phyloP scores from a whole-genome alignment of 2,113 vertebrate species.

The Daphoenositta chrysoptera region DNA sequence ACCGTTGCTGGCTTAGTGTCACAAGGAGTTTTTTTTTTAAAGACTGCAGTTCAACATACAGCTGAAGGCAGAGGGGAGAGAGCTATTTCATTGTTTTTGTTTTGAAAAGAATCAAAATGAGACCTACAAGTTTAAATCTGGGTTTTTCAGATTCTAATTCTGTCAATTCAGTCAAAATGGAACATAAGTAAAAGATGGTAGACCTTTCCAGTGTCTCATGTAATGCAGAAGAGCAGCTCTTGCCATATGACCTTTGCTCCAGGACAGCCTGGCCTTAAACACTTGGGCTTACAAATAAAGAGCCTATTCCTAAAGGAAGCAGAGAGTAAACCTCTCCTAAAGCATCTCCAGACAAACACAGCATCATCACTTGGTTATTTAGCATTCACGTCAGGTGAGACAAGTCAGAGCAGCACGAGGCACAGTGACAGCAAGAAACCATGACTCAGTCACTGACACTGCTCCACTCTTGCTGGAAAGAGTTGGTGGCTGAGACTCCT shows the following conservation, averaged over 20 bases:
- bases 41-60: background rate
- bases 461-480: background rate
- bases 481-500: background rate
- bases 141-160: background rate
- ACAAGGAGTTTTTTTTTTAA: background rate
- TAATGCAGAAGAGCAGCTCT: background rate
- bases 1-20: background rate
- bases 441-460: background rate
- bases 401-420: background rate
- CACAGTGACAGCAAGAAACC: background rate
- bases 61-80: background rate
- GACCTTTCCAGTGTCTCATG: background rate
- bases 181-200: background rate
- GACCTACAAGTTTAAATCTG: background rate
- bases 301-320: background rate
- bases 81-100: background rate
- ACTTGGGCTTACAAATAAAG: background rate
- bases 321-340: background rate
- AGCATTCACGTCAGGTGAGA: background rate
- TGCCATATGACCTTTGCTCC: background rate
- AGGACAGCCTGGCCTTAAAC: background rate
- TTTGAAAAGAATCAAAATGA: background rate
- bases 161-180: background rate
- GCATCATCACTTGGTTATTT: background rate
- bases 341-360: background rate